A percentile compares a stretch with the other conserved stretches of the same genome.
phyloP scores from a whole-genome alignment of 2,888 invertebrate species.

The Nephrotoma guestfalica region DNA sequence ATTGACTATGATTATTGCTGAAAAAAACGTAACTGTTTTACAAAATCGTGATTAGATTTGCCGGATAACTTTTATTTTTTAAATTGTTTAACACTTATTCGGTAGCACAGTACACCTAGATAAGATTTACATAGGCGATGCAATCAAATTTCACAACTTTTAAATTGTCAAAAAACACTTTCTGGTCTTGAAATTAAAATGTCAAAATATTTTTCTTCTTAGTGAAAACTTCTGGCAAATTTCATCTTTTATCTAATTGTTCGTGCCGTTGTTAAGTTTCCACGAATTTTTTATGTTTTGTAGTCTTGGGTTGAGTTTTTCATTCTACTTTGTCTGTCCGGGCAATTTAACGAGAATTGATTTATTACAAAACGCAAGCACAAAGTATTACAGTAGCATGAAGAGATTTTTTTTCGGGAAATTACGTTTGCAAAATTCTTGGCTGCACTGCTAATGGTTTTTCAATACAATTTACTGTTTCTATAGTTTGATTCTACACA shows the following conservation, averaged over 20 bases:
- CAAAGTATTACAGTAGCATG: background rate
- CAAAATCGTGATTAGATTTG: too few relatives aligned
- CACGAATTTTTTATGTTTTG: background rate
- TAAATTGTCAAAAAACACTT: background rate
- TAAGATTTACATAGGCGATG: too few relatives aligned
- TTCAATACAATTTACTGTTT: background rate
- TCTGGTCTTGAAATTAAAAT: background rate
- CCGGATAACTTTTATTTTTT: too few relatives aligned
- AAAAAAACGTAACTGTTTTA: too few relatives aligned
- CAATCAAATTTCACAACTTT: background rate
- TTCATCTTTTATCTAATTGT: background rate
- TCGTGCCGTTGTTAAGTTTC: background rate
- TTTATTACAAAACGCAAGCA: background rate
- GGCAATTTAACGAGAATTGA: background rate
- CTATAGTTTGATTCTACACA: background rate
- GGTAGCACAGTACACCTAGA: too few relatives aligned
- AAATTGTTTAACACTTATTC: too few relatives aligned
- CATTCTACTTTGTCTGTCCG: background rate
- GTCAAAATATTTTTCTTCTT: background rate
- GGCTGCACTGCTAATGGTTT: background rate
- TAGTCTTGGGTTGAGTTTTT: background rate
- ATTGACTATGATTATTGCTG: too few relatives aligned
- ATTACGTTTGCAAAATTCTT: background rate
- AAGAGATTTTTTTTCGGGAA: background rate
- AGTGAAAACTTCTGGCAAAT: background rate